Evolutionary conservation across 1,140 invertebrate species (phyloP).

Genomic region (Lithobius niger): DNA sequence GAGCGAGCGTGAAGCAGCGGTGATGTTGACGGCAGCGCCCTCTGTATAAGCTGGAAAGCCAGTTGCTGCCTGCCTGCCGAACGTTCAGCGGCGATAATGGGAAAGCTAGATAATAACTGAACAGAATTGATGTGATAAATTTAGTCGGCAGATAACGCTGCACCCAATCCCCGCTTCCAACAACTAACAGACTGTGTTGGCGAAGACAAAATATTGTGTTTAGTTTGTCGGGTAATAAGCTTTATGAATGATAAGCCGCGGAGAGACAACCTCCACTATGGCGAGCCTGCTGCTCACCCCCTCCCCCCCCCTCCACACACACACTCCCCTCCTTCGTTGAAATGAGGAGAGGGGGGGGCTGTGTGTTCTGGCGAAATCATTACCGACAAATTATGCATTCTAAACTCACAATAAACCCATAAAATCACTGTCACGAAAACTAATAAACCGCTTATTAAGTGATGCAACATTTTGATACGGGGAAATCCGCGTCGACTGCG

Average conservation of each 20-base stretch:
- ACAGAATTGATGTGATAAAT: conserved; percentile 9
- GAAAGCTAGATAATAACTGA: neutral
- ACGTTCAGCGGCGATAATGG: neutral
- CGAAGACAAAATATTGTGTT: conserved; percentile 7
- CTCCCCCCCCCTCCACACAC: too few relatives aligned
- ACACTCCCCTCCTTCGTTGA: too few relatives aligned
- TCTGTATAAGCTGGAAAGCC: neutral
- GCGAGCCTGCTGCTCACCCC: neutral
- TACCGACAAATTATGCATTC: conserved; percentile 9
- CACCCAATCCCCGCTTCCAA: neutral
- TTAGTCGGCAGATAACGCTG: neutral
- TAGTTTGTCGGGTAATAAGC: neutral
- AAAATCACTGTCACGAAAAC: neutral
- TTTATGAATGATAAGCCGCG: conserved; percentile 7
- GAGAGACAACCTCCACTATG: neutral
- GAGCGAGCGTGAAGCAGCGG: neutral
- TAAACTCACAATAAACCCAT: conserved; percentile 5
- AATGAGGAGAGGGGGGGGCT: too few relatives aligned
- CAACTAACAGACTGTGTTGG: too few relatives aligned
- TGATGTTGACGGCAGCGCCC: neutral
- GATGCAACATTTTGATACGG: neutral
- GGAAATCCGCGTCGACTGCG: neutral
- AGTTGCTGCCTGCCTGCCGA: neutral
- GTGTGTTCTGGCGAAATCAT: neutral
- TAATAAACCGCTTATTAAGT: conserved; percentile 5